Percentiles rank a stretch among this genome's conserved stretches.
These are phyloP conservation scores for Ceratoteleas bidentatus DNA, from an alignment of 1,140 invertebrate genomes.

Conservation along the genomic window DNA sequence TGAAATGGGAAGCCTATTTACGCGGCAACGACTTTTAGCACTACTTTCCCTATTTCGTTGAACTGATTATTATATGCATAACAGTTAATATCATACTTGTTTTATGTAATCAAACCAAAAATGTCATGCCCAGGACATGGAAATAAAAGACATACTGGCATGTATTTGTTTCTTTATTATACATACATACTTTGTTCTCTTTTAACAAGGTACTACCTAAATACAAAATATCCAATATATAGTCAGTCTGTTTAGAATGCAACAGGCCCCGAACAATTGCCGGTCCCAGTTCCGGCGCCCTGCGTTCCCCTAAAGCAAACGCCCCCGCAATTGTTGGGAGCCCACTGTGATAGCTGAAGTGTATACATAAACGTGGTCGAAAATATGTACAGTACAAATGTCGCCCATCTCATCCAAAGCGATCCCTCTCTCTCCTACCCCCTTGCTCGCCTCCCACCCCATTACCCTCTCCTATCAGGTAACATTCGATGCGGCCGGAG, in stretches of 20 bases:
- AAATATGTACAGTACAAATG: constrained; percentile 65
- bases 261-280: constrained; percentile 51
- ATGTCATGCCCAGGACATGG: too few relatives aligned
- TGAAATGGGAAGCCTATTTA: too few relatives aligned
- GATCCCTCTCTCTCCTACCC: neutral
- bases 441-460: neutral
- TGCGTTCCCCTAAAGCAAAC: neutral
- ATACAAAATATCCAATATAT: constrained; percentile 74
- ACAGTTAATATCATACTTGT: too few relatives aligned
- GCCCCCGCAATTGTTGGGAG: constrained; percentile 44
- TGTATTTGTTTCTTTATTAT: too few relatives aligned
- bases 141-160: too few relatives aligned
- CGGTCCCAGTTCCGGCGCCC: neutral
- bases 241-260: constrained; percentile 76
- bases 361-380: constrained; percentile 64
- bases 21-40: too few relatives aligned
- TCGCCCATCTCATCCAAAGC: constrained; percentile 37
- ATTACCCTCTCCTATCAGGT: constrained; percentile 51
- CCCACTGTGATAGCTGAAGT: constrained; percentile 53
- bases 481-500: constrained; percentile 61
- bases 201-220: constrained; percentile 70
- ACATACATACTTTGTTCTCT: constrained; percentile 69
- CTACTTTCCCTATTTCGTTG: too few relatives aligned
- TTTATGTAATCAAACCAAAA: too few relatives aligned
- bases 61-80: too few relatives aligned